Percentiles rank a stretch among this genome's conserved stretches.
Conservation (phyloP, 2,888 invertebrate species). For the Horisme vitalbata region DNA sequence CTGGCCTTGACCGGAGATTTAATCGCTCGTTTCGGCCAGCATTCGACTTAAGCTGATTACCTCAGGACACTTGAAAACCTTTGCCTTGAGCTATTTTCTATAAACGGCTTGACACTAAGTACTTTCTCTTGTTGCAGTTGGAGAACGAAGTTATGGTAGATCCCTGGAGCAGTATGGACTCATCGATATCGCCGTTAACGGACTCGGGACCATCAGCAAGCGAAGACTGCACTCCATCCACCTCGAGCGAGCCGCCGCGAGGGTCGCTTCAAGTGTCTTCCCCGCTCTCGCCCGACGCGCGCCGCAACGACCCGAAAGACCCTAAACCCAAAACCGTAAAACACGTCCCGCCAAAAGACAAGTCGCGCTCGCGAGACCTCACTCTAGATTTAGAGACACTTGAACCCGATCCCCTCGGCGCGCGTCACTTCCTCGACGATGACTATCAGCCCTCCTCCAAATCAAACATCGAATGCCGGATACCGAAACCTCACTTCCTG, state of each 20-base stretch:
- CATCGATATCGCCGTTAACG: conserved; percentile 78
- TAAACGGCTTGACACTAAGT: conserved; percentile 36
- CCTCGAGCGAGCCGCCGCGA: conserved; percentile 67
- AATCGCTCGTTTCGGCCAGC: conserved; percentile 50
- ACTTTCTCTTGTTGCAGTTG: conserved; percentile 73
- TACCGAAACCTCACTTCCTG: conserved; percentile 79
- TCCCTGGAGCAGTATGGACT: conserved; percentile 82
- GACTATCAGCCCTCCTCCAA: conserved; percentile 83
- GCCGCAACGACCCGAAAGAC: conserved; percentile 66
- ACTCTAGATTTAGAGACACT: conserved; percentile 68
- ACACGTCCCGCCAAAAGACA: conserved; percentile 59
- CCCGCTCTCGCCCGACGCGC: conserved; percentile 58
- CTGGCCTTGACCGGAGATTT: conserved; percentile 60
- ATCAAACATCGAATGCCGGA: conserved; percentile 75
- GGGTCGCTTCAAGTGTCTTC: conserved; percentile 53
- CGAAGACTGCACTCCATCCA: conserved; percentile 77
- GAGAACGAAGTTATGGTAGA: conserved; percentile 83
- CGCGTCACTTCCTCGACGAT: conserved; percentile 85
- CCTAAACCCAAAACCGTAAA: conserved; percentile 52
- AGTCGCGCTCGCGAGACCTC: conserved; percentile 70
- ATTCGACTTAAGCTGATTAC: conserved; percentile 54
- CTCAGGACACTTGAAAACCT: conserved; percentile 42
- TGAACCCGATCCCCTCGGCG: conserved; percentile 66
- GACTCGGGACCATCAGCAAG: conserved; percentile 79
- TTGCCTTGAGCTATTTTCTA: conserved; percentile 53